These are phyloP conservation scores for Ips typographus DNA, from an alignment of 1,140 invertebrate genomes.

Conservation along the genomic window DNA sequence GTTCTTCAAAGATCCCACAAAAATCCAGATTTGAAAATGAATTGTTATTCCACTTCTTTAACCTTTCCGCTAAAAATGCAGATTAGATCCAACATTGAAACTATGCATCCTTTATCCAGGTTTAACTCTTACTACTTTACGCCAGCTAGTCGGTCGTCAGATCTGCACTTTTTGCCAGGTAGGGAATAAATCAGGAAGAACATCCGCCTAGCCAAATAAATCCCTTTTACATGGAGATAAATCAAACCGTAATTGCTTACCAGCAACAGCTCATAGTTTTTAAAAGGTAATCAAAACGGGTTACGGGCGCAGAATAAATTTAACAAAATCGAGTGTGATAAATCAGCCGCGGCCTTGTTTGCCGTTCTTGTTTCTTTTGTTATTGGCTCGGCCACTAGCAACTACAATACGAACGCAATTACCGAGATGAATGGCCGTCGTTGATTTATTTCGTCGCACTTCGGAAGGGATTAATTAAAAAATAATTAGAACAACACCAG, in stretches of 20 bases:
- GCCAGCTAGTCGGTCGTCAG: no score
- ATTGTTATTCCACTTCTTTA: no score
- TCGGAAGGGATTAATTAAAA: constrained; percentile 10
- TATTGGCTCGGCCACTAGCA: constrained; percentile 7
- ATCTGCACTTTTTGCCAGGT: no score
- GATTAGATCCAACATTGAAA: no score
- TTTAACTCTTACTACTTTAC: no score
- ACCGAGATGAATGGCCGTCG: constrained; percentile 10
- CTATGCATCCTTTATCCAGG: no score
- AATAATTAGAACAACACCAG: constrained; percentile 3
- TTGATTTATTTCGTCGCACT: constrained; percentile 16
- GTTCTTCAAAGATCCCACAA: no score
- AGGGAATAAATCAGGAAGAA: neutral
- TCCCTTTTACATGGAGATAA: constrained; percentile 11
- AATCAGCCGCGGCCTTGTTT: constrained; percentile 3
- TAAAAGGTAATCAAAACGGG: constrained; percentile 21
- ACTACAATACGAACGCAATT: constrained; percentile 22
- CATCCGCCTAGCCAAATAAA: neutral
- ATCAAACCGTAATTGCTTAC: constrained; percentile 17
- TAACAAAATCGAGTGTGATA: constrained; percentile 17
- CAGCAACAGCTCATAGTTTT: constrained; percentile 22
- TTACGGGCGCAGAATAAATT: constrained; percentile 17
- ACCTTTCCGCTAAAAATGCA: no score
- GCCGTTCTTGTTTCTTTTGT: constrained; percentile 3
- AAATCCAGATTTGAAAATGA: no score